These are phyloP conservation scores for Malurus alboscapulatus DNA, from an alignment of 2,113 vertebrate species.

Conservation along the genomic window DNA sequence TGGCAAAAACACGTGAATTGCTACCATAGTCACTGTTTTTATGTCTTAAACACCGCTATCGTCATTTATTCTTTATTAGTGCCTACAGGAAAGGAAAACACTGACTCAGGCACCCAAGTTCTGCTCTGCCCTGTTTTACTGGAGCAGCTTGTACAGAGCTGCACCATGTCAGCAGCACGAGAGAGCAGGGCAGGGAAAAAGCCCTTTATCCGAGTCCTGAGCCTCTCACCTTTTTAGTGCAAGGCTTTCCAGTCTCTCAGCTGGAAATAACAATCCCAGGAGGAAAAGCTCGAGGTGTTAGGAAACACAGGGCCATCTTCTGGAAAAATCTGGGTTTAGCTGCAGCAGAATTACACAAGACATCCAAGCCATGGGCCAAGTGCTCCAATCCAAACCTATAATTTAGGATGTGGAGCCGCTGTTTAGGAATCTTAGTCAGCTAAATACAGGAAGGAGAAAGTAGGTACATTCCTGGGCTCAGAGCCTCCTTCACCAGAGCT, in stretches of 20 bases:
- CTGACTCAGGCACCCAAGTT: neutral
- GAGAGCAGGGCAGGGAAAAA: neutral
- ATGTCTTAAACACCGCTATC: neutral
- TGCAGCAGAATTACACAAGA: slow-evolving; percentile 17
- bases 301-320: neutral
- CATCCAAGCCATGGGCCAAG: slow-evolving; percentile 21
- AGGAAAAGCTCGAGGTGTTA: neutral
- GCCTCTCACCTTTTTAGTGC: neutral
- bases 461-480: slow-evolving; percentile 53
- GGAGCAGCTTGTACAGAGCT: neutral
- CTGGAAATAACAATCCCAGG: neutral
- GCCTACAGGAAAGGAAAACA: neutral
- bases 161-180: neutral
- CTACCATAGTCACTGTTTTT: neutral
- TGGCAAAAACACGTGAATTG: neutral
- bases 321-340: slow-evolving; percentile 9
- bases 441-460: slow-evolving; percentile 61
- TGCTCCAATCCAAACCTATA: slow-evolving; percentile 32
- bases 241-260: neutral
- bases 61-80: neutral
- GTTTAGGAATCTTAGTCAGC: slow-evolving; percentile 64
- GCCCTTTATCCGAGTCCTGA: neutral
- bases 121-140: neutral
- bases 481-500: slow-evolving; percentile 20
- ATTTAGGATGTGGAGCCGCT: slow-evolving; percentile 43